Evolutionary conservation across 2,888 invertebrate genomes (phyloP).

Genomic region (Drosophila austrosaltans): DNA sequence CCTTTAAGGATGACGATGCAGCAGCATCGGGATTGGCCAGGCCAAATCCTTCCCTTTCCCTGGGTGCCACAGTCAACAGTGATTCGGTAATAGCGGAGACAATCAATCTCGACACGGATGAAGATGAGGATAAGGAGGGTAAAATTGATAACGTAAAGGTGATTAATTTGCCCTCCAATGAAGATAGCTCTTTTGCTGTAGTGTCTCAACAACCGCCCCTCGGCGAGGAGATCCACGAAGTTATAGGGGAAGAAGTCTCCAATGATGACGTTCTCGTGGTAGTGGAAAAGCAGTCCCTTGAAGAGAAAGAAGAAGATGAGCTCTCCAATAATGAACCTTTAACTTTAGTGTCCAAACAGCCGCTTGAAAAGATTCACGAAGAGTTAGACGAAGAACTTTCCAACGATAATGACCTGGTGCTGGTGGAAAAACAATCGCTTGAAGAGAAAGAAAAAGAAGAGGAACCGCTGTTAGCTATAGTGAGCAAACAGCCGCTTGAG

Average conservation of each 20-base stretch:
- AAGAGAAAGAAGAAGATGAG: slow-evolving; percentile 1
- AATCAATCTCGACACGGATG: slow-evolving; percentile 55
- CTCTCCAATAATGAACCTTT: slow-evolving; percentile 40
- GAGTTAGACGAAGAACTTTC: neutral
- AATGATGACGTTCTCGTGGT: neutral
- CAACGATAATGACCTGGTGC: neutral
- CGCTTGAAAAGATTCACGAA: neutral
- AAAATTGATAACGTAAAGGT: neutral
- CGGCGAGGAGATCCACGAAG: neutral
- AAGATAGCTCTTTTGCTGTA: neutral
- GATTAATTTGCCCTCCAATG: neutral
- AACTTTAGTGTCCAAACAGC: slow-evolving; percentile 41
- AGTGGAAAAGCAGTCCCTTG: neutral
- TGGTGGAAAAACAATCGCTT: neutral
- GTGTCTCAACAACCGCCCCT: neutral
- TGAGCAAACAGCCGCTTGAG: slow-evolving; percentile 29
- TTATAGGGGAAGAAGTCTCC: neutral
- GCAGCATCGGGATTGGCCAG: slow-evolving; percentile 17
- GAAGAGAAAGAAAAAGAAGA: slow-evolving; percentile 3
- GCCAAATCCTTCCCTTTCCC: slow-evolving; percentile 34
- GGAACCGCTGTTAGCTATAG: slow-evolving; percentile 43
- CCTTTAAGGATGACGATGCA: slow-evolving; percentile 50
- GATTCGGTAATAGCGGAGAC: slow-evolving; percentile 53
- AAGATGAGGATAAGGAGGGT: neutral
- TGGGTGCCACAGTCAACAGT: slow-evolving; percentile 64